These are phyloP conservation scores for Felis catus DNA, from an alignment of 2,113 vertebrate species.

Conservation along the genomic window DNA sequence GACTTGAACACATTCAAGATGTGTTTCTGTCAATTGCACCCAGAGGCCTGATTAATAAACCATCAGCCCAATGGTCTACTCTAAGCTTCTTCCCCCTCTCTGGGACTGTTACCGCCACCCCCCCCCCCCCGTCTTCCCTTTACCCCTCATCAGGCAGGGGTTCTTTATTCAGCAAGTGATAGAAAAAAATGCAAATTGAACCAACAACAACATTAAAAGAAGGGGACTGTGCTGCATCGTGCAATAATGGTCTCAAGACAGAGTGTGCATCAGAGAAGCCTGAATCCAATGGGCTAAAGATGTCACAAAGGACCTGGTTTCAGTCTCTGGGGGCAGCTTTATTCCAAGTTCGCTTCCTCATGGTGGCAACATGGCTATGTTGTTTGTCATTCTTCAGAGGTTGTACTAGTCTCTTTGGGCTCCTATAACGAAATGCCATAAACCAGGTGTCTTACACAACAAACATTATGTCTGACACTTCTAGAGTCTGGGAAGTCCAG, in stretches of 20 bases:
- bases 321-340: not conserved
- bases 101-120: not conserved
- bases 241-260: not conserved
- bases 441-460: not conserved
- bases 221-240: not conserved
- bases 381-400: not conserved
- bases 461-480: not conserved
- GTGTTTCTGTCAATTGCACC: not conserved
- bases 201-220: not conserved
- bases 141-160: not conserved
- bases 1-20: not conserved
- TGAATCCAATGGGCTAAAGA: not conserved
- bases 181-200: not conserved
- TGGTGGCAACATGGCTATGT: not conserved
- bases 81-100: not conserved
- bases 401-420: not conserved
- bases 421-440: not conserved
- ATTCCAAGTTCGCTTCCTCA: not conserved
- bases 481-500: not conserved
- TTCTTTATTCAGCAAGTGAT: not conserved
- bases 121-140: not conserved
- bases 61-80: not conserved
- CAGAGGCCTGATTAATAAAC: not conserved
- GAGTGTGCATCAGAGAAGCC: not conserved
- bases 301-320: not conserved